These are phyloP conservation scores for Hypomecis punctinalis DNA, from an alignment of 2,888 invertebrate species.

Conservation along the genomic window DNA sequence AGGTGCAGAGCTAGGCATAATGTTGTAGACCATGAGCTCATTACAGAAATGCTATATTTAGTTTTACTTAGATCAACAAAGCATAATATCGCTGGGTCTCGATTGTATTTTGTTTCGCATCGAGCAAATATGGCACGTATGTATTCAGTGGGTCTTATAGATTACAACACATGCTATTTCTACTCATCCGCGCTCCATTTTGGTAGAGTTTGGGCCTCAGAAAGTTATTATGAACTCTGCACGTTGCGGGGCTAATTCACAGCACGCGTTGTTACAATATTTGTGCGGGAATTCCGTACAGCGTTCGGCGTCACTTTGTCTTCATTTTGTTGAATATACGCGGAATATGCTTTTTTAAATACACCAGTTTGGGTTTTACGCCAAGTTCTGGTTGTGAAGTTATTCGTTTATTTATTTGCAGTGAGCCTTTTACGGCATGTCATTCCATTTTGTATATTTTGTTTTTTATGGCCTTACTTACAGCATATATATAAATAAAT, in stretches of 20 bases:
- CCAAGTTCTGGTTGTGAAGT: conserved; percentile 25
- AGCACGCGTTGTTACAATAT: conserved; percentile 41
- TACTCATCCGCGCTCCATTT: not conserved
- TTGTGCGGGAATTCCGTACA: conserved; percentile 34
- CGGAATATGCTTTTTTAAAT: conserved; percentile 28
- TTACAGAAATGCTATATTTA: too few species aligned
- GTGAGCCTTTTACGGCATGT: not conserved
- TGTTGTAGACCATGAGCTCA: too few species aligned
- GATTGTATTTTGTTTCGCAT: too few species aligned
- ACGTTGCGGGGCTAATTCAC: conserved; percentile 39
- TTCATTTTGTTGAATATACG: conserved; percentile 26
- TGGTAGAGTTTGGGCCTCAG: conserved; percentile 24
- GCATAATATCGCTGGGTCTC: too few species aligned
- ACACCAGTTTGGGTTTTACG: conserved; percentile 23
- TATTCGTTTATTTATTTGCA: conserved; percentile 12
- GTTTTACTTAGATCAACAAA: too few species aligned
- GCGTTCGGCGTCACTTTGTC: conserved; percentile 30
- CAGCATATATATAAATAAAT: too few species aligned
- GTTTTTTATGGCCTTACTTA: too few species aligned
- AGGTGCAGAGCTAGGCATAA: too few species aligned
- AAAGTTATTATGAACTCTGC: conserved; percentile 42
- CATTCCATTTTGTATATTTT: too few species aligned
- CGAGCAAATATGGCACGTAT: too few species aligned
- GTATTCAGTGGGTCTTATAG: too few species aligned
- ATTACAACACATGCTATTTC: conserved; percentile 10